These are phyloP conservation scores for Archips crataeganus DNA, from an alignment of 2,888 invertebrate species.

Conservation along the genomic window DNA sequence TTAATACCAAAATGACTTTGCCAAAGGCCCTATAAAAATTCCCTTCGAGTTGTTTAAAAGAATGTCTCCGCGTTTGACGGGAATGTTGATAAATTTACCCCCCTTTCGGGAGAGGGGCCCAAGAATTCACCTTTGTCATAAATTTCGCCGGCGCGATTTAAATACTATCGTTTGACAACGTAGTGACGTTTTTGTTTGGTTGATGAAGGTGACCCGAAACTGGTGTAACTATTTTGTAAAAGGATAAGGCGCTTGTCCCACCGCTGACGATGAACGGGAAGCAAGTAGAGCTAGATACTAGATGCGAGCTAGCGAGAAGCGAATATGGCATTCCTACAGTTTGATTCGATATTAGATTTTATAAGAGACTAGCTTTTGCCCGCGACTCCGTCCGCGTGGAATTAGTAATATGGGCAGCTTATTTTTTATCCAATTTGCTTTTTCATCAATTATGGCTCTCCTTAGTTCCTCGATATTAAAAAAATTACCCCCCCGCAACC, in stretches of 20 bases:
- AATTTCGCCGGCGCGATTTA: conserved; percentile 51
- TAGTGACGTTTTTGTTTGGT: conserved; percentile 15
- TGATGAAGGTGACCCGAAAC: conserved; percentile 2
- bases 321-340: no score
- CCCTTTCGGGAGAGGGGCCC: conserved; percentile 38
- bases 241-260: background rate
- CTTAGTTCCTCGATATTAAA: no score
- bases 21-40: conserved; percentile 44
- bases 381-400: no score
- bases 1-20: conserved; percentile 28
- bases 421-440: no score
- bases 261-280: no score
- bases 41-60: conserved; percentile 53
- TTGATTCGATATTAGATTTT: no score
- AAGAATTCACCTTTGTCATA: conserved; percentile 56
- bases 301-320: no score
- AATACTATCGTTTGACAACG: conserved; percentile 46
- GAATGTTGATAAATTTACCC: conserved; percentile 54
- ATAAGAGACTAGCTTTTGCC: no score
- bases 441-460: no score
- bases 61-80: conserved; percentile 49
- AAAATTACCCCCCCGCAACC: no score
- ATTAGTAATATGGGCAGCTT: no score
- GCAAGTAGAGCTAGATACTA: no score
- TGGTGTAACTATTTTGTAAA: background rate